phyloP scores from a whole-genome alignment of 35 echinoderm and acorn worm genomes.

The Strongylocentrotus purpuratus region DNA sequence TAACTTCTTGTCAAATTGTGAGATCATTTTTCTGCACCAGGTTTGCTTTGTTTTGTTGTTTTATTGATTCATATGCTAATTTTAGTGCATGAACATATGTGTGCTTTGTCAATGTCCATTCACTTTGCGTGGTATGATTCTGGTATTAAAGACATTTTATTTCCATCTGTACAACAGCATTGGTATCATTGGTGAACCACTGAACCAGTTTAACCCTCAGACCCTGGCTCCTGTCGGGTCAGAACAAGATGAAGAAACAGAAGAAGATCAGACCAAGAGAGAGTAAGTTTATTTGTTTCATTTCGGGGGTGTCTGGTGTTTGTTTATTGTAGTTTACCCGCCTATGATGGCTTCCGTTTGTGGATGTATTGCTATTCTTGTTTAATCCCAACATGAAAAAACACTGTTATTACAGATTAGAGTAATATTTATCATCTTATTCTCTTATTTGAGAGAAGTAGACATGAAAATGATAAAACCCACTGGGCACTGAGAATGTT shows the following conservation, averaged over 20 bases:
- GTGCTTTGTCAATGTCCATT: neutral
- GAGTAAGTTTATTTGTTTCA: conserved; percentile 46
- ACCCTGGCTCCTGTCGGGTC: conserved; percentile 90
- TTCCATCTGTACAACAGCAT: conserved; percentile 59
- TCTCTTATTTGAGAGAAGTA: no score
- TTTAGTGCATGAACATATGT: neutral
- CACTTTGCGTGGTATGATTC: neutral
- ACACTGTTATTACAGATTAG: no score
- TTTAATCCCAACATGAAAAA: no score
- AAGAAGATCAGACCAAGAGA: conserved; percentile 77
- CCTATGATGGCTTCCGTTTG: no score
- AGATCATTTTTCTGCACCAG: neutral
- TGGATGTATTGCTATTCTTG: no score
- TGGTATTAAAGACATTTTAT: neutral
- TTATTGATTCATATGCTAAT: neutral
- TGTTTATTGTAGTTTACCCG: no score
- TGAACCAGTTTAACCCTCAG: conserved; percentile 79
- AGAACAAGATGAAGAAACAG: conserved; percentile 89
- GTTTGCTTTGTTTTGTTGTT: neutral
- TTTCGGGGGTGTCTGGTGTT: no score
- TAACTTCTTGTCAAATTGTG: neutral
- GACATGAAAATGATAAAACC: no score
- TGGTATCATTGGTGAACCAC: conserved; percentile 87
- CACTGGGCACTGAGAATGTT: no score
- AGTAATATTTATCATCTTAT: no score